Percentiles rank a stretch among this genome's conserved stretches.
phyloP scores from a whole-genome alignment of 2,797 vertebrate species.

The Hylomyscus alleni region DNA sequence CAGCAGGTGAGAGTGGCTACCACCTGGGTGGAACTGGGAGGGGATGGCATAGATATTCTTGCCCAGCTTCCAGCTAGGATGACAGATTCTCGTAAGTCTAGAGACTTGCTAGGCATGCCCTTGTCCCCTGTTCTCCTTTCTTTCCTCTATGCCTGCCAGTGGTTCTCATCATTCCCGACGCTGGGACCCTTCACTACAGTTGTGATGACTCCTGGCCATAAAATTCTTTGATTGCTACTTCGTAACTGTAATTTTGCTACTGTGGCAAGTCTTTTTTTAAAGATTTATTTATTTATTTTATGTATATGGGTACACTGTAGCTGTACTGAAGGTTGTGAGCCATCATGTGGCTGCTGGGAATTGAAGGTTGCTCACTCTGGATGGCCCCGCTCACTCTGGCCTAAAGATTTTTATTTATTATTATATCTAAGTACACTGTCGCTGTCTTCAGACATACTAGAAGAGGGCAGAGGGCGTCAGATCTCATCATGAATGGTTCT shows the following conservation, averaged over 20 bases:
- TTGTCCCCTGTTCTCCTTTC: not conserved
- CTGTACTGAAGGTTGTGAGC: no score
- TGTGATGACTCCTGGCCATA: not conserved
- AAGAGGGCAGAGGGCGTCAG: no score
- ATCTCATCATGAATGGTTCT: no score
- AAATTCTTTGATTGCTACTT: not conserved
- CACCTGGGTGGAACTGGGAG: not conserved
- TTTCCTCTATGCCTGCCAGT: not conserved
- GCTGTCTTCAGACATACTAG: no score
- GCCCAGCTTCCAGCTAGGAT: not conserved
- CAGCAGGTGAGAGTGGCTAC: constrained; percentile 92
- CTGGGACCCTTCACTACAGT: not conserved
- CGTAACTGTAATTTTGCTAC: not conserved
- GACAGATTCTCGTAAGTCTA: not conserved
- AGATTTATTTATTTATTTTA: no score
- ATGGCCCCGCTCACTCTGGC: no score
- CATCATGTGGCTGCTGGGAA: no score
- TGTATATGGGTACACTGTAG: no score
- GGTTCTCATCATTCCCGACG: not conserved
- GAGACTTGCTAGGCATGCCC: not conserved
- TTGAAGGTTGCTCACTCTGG: no score
- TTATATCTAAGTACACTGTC: no score
- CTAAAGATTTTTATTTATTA: no score
- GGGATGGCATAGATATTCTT: not conserved
- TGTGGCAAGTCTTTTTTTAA: not conserved